phyloP scores from a whole-genome alignment of 2,888 invertebrate genomes.

The Nephrocerus scutellatus region DNA sequence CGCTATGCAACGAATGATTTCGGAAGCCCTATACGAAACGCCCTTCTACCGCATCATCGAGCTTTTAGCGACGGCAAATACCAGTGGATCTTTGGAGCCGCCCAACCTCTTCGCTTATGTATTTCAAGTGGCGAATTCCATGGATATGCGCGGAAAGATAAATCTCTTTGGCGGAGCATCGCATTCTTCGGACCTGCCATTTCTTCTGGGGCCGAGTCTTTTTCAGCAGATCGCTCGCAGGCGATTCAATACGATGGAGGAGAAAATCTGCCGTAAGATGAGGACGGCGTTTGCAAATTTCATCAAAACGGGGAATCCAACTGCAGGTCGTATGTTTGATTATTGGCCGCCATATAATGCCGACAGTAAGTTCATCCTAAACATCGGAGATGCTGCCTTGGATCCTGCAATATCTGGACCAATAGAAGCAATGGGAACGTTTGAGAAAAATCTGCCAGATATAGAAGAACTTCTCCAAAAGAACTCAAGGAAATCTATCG shows the following conservation, averaged over 20 bases:
- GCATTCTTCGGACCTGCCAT: conserved; percentile 60
- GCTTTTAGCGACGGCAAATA: conserved; percentile 23
- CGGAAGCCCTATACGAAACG: conserved; percentile 42
- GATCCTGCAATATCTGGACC: no score
- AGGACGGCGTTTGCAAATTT: conserved; percentile 51
- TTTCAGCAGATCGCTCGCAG: conserved; percentile 61
- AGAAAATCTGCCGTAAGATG: conserved; percentile 51
- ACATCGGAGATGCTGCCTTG: conserved; percentile 33
- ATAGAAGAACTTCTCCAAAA: conserved; percentile 37
- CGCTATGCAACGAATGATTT: conserved; percentile 41
- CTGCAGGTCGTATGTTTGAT: conserved; percentile 49
- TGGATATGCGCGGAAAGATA: conserved; percentile 45
- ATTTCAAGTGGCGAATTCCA: conserved; percentile 42
- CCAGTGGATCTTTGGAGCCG: conserved; percentile 14
- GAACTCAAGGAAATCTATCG: conserved; percentile 8
- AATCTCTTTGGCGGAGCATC: conserved; percentile 53
- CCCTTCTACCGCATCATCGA: conserved; percentile 41
- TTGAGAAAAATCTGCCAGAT: conserved; percentile 31
- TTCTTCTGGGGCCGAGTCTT: conserved; percentile 59
- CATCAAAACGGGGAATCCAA: conserved; percentile 55
- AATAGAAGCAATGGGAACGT: conserved; percentile 13
- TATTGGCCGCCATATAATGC: conserved; percentile 56
- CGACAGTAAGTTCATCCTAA: conserved; percentile 39
- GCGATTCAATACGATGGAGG: conserved; percentile 55
- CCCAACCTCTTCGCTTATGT: conserved; percentile 39